Conservation (phyloP, 2,113 vertebrate species). For the Rhinoptilus africanus region DNA sequence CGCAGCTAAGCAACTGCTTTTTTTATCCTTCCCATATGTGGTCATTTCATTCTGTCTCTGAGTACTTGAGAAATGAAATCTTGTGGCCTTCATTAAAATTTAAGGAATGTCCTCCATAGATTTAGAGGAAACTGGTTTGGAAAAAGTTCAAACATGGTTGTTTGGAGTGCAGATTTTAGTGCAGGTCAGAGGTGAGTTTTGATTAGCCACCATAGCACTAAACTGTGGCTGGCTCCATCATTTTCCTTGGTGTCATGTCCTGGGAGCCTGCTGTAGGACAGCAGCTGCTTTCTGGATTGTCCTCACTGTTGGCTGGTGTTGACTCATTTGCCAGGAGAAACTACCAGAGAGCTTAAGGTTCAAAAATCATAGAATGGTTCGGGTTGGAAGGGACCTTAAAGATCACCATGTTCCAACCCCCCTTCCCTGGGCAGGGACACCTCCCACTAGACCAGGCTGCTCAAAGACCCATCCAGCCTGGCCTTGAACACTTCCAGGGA, state of each 20-base stretch:
- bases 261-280: background rate
- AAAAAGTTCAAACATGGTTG: background rate
- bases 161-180: background rate
- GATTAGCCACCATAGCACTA: background rate
- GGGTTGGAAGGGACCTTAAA: too few species aligned
- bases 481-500: too few species aligned
- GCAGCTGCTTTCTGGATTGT: background rate
- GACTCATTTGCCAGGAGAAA: background rate
- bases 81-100: slow-evolving; percentile 58
- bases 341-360: background rate
- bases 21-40: slow-evolving; percentile 26
- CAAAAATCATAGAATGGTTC: background rate
- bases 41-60: slow-evolving; percentile 13
- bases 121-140: slow-evolving; percentile 42
- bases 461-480: too few species aligned
- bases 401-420: too few species aligned
- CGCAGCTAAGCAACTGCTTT: background rate
- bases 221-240: background rate
- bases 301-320: background rate
- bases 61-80: slow-evolving; percentile 46
- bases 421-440: too few species aligned
- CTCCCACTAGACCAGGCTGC: too few species aligned
- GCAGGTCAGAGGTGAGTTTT: background rate
- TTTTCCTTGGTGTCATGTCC: background rate
- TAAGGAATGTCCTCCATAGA: slow-evolving; percentile 50